Conservation (phyloP, 2,888 invertebrate genomes). For the Heliothis peltigera region DNA sequence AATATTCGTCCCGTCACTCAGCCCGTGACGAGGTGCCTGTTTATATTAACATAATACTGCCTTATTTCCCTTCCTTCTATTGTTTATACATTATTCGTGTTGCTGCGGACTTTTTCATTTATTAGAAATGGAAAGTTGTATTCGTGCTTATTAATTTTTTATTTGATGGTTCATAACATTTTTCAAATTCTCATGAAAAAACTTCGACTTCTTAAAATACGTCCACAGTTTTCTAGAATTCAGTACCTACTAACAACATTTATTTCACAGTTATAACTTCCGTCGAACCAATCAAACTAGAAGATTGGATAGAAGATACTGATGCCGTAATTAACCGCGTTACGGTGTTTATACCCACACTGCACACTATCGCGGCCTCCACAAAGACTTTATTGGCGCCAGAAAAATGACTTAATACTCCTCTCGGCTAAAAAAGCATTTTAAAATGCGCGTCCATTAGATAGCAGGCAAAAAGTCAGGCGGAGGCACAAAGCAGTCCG, state of each 20-base stretch:
- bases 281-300: neutral
- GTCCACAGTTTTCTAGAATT: neutral
- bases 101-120: slow-evolving; percentile 45
- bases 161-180: slow-evolving; percentile 22
- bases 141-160: slow-evolving; percentile 32
- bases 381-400: slow-evolving; percentile 1
- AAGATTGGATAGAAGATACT: slow-evolving; percentile 1
- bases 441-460: slow-evolving; percentile 54
- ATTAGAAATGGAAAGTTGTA: slow-evolving; percentile 43
- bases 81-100: slow-evolving; percentile 65
- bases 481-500: slow-evolving; percentile 56
- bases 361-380: neutral
- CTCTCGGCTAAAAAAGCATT: slow-evolving; percentile 33
- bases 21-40: slow-evolving; percentile 67
- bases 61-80: slow-evolving; percentile 64
- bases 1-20: slow-evolving; percentile 70
- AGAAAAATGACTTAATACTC: slow-evolving; percentile 22
- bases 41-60: slow-evolving; percentile 73
- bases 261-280: neutral
- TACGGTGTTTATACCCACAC: neutral
- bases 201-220: neutral
- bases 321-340: neutral
- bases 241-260: too few relatives aligned
- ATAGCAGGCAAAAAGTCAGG: slow-evolving; percentile 46
- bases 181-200: neutral